These are phyloP conservation scores for Pogonocichla stellata DNA, from an alignment of 2,113 vertebrate genomes.

Conservation along the genomic window DNA sequence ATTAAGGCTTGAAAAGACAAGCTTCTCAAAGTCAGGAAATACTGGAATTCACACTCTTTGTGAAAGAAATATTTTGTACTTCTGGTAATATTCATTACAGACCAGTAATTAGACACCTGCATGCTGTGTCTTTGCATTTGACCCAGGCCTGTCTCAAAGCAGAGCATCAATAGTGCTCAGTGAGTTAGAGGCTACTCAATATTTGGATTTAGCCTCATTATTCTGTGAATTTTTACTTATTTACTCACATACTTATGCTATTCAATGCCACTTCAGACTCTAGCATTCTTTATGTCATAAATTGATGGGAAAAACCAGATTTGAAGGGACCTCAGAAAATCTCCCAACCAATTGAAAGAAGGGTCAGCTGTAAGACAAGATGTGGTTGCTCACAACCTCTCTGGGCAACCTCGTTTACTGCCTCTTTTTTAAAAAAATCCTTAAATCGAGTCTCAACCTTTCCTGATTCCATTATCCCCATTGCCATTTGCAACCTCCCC, in stretches of 20 bases:
- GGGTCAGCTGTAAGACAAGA: not conserved
- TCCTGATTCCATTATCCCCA: not conserved
- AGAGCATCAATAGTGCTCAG: not conserved
- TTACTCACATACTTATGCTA: not conserved
- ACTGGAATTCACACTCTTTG: not conserved
- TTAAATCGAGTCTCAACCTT: not conserved
- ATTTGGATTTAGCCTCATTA: not conserved
- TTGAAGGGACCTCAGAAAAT: not conserved
- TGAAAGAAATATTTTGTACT: not conserved
- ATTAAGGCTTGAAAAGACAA: not conserved
- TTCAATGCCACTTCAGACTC: not conserved
- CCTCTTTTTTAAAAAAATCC: not conserved
- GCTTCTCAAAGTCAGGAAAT: not conserved
- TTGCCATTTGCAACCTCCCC: rapidly evolving
- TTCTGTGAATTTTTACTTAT: not conserved
- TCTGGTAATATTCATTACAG: not conserved
- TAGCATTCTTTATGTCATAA: not conserved
- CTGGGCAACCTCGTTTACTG: not conserved
- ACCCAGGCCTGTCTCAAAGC: not conserved
- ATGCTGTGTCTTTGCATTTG: not conserved
- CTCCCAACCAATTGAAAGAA: not conserved
- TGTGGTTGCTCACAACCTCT: not conserved
- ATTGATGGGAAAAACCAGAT: not conserved
- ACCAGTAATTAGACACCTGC: not conserved
- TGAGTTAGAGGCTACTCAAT: not conserved